Evolutionary conservation across 2,113 vertebrate species (phyloP), one percentile per base, ranked within the genome.

Genomic region (Macheiramphus alcinus): DNA sequence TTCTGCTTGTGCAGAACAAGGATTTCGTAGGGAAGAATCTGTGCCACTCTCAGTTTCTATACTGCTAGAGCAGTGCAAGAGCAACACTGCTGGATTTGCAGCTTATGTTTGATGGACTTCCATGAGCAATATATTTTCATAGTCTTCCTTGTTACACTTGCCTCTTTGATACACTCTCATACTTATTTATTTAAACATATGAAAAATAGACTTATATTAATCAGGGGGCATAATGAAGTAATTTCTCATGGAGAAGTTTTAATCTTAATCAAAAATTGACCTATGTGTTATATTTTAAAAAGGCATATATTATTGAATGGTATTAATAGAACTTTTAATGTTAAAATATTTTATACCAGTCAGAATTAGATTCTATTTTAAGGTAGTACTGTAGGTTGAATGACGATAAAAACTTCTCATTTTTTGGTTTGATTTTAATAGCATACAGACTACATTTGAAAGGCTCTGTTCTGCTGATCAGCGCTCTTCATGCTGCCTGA

Each of bases 311-410:
- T 96, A 95, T 91, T 97, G 94, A 85, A 91, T 91, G 61, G 32
- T 91, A 93, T 96, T 97, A 91, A 95, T 91, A 95, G 94, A 70
- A 95, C 89, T 83, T 92, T 68, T 90, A 95, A 91, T 86, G 78
- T 70, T 95, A 93, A 95, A 87, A 93, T 95, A 94, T 47, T 94
- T 88, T 61, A 95, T 72, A 65, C 62, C 53, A 66, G 78, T 58
- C 84, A 73, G 88, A 87, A 94, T 95, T 89, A 94, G 71, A 76
- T 95, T 93, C 89, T 93, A 91, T 94, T 96, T 96, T 95, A 95
- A 93, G 84, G 59, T 59, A 2, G 70, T 26, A 32, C 40, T 87
- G 48, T 47, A 73, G 48, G 78, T 52, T 80, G 91, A 90, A 53
- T 70, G 78, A 63, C 4, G 0, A 66, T 62, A 67, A 94, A 95